phyloP scores from a whole-genome alignment of 2,113 vertebrate species.

The Mobula birostris region DNA sequence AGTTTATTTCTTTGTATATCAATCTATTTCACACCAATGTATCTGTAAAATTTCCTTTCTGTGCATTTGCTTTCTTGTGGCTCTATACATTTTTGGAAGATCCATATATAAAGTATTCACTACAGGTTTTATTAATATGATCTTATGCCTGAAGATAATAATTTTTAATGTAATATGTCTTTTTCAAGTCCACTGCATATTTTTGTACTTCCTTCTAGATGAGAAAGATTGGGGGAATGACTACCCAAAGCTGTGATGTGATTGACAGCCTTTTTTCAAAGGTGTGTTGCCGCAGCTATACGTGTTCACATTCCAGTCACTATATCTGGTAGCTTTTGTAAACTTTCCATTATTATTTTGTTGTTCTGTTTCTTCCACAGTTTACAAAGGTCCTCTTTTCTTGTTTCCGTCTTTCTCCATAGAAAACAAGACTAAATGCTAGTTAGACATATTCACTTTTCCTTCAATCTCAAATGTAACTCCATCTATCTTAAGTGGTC shows the following conservation, averaged over 20 bases:
- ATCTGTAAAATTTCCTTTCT: too few species aligned
- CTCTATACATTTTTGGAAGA: background rate
- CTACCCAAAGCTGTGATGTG: background rate
- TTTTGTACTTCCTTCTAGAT: background rate
- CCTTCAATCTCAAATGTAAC: background rate
- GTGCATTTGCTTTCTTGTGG: too few species aligned
- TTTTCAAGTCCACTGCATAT: background rate
- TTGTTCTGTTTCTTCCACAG: background rate
- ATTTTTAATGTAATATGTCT: background rate
- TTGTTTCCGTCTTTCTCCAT: background rate
- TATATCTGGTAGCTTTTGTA: too few species aligned
- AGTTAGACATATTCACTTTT: background rate
- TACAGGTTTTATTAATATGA: background rate
- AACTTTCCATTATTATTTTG: background rate
- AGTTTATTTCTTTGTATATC: too few species aligned
- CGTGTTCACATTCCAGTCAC: background rate
- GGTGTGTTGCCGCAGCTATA: background rate
- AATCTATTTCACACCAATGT: too few species aligned
- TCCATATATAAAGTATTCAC: background rate
- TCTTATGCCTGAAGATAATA: background rate
- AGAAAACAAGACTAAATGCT: background rate
- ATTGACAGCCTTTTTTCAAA: background rate
- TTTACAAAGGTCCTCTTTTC: background rate
- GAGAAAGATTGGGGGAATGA: background rate
- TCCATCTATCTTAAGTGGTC: background rate